Percentiles rank a stretch among this genome's conserved stretches.
phyloP scores from a whole-genome alignment of 2,797 vertebrate species.

The Distichodus sexfasciatus region DNA sequence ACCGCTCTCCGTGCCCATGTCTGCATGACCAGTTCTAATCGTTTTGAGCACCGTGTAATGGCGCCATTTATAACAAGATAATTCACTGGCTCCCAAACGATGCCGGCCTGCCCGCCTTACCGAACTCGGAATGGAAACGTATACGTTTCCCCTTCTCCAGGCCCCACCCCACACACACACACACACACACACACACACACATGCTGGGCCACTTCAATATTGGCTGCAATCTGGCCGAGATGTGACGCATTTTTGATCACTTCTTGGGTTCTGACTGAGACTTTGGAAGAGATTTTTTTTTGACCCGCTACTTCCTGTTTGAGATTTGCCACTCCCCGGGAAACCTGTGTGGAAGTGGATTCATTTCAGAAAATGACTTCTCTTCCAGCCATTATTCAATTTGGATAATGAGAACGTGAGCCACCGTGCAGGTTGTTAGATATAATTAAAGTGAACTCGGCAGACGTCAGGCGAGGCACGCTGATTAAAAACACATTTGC shows the following conservation, averaged over 20 bases:
- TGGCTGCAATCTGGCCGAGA: conserved; percentile 25
- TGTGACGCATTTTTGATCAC: conserved; percentile 58
- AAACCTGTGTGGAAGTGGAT: conserved; percentile 72
- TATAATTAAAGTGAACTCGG: conserved; percentile 72
- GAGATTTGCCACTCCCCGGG: conserved; percentile 60
- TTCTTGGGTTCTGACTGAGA: conserved; percentile 61
- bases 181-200: too few relatives aligned
- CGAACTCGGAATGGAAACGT: background rate
- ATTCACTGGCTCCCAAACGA: conserved; percentile 23
- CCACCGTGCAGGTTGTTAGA: conserved; percentile 62
- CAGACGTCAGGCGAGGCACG: conserved; percentile 64
- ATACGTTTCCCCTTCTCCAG: background rate
- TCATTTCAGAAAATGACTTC: conserved; percentile 75
- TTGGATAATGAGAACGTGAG: conserved; percentile 72
- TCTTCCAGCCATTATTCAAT: conserved; percentile 78
- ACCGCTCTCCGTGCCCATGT: background rate
- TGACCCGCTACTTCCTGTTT: conserved; percentile 62
- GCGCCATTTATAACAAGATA: conserved; percentile 19
- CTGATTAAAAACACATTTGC: conserved; percentile 76
- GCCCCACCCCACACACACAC: too few relatives aligned
- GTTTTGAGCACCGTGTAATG: conserved; percentile 39
- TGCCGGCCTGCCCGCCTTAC: conserved; percentile 4
- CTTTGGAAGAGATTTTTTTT: conserved; percentile 37
- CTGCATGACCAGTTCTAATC: conserved; percentile 12
- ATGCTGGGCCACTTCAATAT: background rate